These are phyloP conservation scores for Calosoma granatense DNA, from an alignment of 1,140 invertebrate species.

Conservation along the genomic window DNA sequence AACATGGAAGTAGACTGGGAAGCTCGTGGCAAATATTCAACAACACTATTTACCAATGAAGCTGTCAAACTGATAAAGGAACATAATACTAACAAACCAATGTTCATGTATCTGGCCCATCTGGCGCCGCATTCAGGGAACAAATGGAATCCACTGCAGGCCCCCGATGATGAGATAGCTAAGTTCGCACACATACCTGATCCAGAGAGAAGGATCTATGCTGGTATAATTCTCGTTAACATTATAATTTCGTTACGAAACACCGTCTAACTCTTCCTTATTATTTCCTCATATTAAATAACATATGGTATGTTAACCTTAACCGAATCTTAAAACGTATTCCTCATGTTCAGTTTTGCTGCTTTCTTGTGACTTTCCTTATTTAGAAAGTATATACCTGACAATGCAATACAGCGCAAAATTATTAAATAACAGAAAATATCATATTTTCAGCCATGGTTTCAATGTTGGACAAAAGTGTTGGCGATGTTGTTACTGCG, in stretches of 20 bases:
- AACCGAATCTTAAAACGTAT: too few species aligned
- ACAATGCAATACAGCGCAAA: too few species aligned
- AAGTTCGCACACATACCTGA: slow-evolving; percentile 68
- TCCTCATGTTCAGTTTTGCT: too few species aligned
- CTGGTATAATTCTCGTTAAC: slow-evolving; percentile 42
- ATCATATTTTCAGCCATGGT: slow-evolving; percentile 60
- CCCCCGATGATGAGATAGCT: slow-evolving; percentile 64
- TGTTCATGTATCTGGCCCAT: slow-evolving; percentile 69
- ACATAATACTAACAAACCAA: slow-evolving; percentile 46
- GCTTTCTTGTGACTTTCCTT: too few species aligned
- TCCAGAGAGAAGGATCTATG: slow-evolving; percentile 63
- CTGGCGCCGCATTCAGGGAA: slow-evolving; percentile 71
- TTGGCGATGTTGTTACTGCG: slow-evolving; percentile 64
- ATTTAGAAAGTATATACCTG: too few species aligned
- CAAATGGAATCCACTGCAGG: slow-evolving; percentile 60
- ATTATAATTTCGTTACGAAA: neutral
- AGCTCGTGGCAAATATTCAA: slow-evolving; percentile 56
- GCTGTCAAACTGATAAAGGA: slow-evolving; percentile 51
- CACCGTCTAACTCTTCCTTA: neutral
- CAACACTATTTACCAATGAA: slow-evolving; percentile 61
- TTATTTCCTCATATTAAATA: neutral
- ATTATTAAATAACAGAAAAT: too few species aligned
- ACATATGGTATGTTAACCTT: too few species aligned
- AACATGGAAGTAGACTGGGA: slow-evolving; percentile 49
- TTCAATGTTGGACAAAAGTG: slow-evolving; percentile 74